Evolutionary conservation across 1,140 invertebrate species (phyloP).

Genomic region (Achatina immaculata): DNA sequence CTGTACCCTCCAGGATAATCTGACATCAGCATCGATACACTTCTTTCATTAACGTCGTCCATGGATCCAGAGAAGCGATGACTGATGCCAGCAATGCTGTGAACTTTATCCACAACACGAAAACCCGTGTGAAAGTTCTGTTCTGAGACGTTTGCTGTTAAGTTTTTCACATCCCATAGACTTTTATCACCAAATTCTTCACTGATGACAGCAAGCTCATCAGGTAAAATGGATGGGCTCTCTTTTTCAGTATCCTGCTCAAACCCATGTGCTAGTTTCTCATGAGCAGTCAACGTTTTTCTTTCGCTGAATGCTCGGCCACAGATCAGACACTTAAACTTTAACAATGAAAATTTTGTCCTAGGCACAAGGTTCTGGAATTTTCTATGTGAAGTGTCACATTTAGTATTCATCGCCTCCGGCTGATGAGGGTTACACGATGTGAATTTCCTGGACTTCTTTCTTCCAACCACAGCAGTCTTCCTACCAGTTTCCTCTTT

Average conservation of each 20-base stretch:
- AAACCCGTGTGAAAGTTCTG: no score
- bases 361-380: neutral
- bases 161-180: no score
- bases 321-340: constrained; percentile 50
- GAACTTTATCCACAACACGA: no score
- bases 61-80: no score
- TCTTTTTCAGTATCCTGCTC: neutral
- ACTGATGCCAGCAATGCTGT: no score
- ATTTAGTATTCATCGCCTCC: no score
- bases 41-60: no score
- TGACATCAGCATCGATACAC: no score
- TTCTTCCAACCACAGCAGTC: neutral
- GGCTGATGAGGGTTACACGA: no score
- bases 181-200: no score
- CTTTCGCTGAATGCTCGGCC: constrained; percentile 45
- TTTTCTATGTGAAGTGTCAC: neutral
- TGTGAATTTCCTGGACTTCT: neutral
- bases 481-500: neutral
- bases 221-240: neutral
- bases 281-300: constrained; percentile 40
- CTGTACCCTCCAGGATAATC: constrained; percentile 17
- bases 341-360: constrained; percentile 16
- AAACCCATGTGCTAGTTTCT: constrained; percentile 8
- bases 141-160: no score
- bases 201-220: neutral